A percentile compares a stretch with the other conserved stretches of the same genome.
phyloP scores from a whole-genome alignment of 1,140 invertebrate genomes.

The Cotesia vestalis region DNA sequence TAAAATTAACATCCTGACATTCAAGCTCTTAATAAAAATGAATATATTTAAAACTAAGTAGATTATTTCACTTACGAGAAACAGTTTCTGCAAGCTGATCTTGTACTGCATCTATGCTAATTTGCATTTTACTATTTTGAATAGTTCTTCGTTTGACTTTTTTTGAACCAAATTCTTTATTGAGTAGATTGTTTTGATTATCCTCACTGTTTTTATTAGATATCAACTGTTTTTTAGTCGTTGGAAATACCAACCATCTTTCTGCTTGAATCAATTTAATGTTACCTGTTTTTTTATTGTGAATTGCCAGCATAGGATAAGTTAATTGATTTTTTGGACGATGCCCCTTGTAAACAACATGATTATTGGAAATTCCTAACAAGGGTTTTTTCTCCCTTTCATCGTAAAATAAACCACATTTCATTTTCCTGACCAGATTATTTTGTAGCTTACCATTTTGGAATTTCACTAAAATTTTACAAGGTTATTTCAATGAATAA shows the following conservation, averaged over 20 bases:
- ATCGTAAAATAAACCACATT: conserved; percentile 55
- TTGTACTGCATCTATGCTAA: conserved; percentile 62
- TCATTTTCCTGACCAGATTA: conserved; percentile 50
- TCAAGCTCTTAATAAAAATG: no score
- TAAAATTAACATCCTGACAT: no score
- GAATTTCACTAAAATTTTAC: conserved; percentile 54
- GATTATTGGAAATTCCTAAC: conserved; percentile 55
- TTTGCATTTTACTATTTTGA: conserved; percentile 62
- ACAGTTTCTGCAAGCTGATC: conserved; percentile 63
- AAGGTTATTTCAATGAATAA: neutral
- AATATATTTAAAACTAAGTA: conserved; percentile 11
- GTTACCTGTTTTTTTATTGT: conserved; percentile 57
- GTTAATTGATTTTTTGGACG: conserved; percentile 46
- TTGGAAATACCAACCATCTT: conserved; percentile 56
- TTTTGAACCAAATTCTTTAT: conserved; percentile 68
- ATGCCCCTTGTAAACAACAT: conserved; percentile 59
- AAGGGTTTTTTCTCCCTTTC: conserved; percentile 46
- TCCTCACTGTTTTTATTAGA: conserved; percentile 29
- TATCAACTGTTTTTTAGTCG: conserved; percentile 46
- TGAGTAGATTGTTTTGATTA: conserved; percentile 49
- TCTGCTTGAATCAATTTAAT: conserved; percentile 55
- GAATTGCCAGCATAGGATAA: conserved; percentile 58
- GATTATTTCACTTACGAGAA: conserved; percentile 54
- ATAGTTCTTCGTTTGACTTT: conserved; percentile 63
- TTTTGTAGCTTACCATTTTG: conserved; percentile 58